These are phyloP conservation scores for Cynopterus sphinx DNA, from an alignment of 2,797 vertebrate genomes.

Conservation along the genomic window DNA sequence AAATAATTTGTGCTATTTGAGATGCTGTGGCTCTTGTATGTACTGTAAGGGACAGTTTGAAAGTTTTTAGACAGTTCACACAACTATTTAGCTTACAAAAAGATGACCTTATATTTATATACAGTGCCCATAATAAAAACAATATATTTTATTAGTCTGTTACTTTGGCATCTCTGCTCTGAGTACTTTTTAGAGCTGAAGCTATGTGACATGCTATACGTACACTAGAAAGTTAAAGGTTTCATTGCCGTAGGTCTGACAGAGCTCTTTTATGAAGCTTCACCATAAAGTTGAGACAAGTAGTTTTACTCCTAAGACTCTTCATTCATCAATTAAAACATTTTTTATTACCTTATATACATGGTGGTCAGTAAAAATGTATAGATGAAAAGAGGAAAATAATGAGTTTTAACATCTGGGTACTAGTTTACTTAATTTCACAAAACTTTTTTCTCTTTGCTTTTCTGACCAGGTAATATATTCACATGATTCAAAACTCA, in stretches of 20 bases:
- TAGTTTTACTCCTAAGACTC: background rate
- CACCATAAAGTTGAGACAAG: background rate
- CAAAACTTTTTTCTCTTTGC: background rate
- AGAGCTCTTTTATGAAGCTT: background rate
- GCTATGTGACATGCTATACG: background rate
- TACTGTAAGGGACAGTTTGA: background rate
- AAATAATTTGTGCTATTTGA: background rate
- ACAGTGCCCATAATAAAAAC: background rate
- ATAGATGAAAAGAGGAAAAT: conserved; percentile 4
- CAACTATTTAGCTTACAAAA: background rate
- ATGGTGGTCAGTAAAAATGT: background rate
- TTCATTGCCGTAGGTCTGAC: background rate
- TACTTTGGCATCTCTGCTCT: conserved; percentile 15
- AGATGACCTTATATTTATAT: background rate
- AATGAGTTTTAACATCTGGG: background rate
- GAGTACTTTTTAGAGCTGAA: background rate
- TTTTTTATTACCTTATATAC: background rate
- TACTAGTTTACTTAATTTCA: conserved; percentile 52
- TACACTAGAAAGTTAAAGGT: background rate
- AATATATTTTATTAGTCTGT: conserved; percentile 10
- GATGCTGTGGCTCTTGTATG: background rate
- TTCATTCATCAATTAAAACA: conserved; percentile 4
- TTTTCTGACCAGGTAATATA: conserved; percentile 10
- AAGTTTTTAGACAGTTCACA: background rate
- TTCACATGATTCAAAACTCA: background rate